Evolutionary conservation across 2,797 vertebrate species (phyloP).

Genomic region (Paramormyrops hopkinsi): DNA sequence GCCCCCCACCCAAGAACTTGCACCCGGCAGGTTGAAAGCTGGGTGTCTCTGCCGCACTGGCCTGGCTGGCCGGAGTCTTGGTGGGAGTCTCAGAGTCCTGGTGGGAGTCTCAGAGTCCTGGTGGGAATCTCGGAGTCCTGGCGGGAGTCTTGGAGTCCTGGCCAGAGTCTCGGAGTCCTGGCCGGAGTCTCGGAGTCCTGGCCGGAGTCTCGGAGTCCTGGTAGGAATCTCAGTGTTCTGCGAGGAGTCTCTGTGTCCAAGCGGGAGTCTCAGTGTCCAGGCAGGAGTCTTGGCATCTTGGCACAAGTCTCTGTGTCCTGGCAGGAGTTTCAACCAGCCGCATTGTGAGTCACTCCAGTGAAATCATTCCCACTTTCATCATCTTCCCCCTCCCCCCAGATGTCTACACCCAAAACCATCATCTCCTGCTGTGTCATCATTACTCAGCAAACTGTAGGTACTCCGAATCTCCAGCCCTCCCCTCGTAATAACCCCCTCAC

Average conservation of each 20-base stretch:
- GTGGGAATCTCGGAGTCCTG: neutral
- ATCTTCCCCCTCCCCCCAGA: neutral
- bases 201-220: neutral
- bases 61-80: neutral
- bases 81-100: fast-evolving
- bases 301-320: neutral
- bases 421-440: neutral
- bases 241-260: neutral
- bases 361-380: neutral
- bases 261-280: neutral
- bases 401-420: neutral
- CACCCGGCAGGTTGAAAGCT: neutral
- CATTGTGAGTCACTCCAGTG: neutral
- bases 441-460: neutral
- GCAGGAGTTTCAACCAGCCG: neutral
- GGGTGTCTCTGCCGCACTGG: neutral
- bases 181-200: neutral
- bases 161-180: fast-evolving
- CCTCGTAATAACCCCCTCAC: neutral
- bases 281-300: neutral
- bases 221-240: no score
- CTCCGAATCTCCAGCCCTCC: neutral
- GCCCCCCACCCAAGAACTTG: neutral
- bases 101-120: fast-evolving
- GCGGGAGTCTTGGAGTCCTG: fast-evolving